Evolutionary conservation across 2,888 invertebrate species (phyloP).

Genomic region (Brenthis ino): DNA sequence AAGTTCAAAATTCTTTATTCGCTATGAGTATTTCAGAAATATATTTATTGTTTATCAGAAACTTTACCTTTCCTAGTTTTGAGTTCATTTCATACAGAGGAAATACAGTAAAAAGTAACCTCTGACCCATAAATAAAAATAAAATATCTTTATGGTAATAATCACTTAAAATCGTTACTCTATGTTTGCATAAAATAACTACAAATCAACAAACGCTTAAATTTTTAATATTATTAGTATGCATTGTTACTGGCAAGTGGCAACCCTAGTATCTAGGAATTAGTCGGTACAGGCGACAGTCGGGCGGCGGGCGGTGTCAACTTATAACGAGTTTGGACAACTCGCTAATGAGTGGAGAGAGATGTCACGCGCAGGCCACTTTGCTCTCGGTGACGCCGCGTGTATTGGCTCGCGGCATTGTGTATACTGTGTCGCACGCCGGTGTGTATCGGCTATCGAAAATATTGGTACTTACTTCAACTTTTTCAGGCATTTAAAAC

Average conservation of each 20-base stretch:
- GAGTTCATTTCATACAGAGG: too few relatives aligned
- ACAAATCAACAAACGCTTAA: too few relatives aligned
- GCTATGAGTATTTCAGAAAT: too few relatives aligned
- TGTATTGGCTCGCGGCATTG: conserved; percentile 25
- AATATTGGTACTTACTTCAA: conserved; percentile 13
- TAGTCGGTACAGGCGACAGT: conserved; percentile 33
- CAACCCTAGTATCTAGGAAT: conserved; percentile 23
- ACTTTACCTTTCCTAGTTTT: too few relatives aligned
- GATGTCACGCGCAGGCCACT: conserved; percentile 41
- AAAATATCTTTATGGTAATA: too few relatives aligned
- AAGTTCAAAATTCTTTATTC: too few relatives aligned
- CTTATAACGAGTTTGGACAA: conserved; percentile 77
- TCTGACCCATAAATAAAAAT: too few relatives aligned
- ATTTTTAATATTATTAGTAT: too few relatives aligned
- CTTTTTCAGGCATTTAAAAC: conserved; percentile 7
- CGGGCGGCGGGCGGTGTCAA: conserved; percentile 48
- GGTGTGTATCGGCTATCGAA: conserved; percentile 11
- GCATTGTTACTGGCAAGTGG: background rate
- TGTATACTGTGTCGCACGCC: conserved; percentile 21
- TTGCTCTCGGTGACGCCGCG: conserved; percentile 21
- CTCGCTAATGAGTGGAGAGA: conserved; percentile 70
- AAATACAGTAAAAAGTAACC: too few relatives aligned
- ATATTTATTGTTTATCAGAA: too few relatives aligned
- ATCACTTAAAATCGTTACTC: too few relatives aligned
- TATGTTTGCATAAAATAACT: too few relatives aligned